Conservation (phyloP, 2,797 vertebrate species). For the Lophius americanus region DNA sequence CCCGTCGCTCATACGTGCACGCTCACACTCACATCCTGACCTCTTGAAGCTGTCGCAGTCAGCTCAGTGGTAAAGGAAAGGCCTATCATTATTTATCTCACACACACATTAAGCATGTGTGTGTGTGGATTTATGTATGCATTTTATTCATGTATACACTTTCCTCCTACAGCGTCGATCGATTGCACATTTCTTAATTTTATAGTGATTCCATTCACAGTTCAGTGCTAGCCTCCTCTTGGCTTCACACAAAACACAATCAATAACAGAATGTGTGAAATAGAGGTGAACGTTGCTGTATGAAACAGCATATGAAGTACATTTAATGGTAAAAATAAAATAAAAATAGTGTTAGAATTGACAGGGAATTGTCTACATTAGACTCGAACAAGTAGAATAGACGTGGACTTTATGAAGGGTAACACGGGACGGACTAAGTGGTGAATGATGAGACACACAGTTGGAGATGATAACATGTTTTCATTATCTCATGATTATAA, state of each 20-base stretch:
- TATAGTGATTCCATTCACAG: neutral
- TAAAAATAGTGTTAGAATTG: neutral
- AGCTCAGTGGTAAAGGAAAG: slow-evolving; percentile 47
- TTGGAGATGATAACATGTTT: slow-evolving; percentile 64
- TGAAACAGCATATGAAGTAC: slow-evolving; percentile 10
- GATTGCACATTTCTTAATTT: too few relatives aligned
- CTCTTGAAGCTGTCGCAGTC: slow-evolving; percentile 53
- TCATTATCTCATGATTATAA: slow-evolving; percentile 68
- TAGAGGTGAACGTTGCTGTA: neutral
- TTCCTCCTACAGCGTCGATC: slow-evolving; percentile 22
- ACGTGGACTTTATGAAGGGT: slow-evolving; percentile 15
- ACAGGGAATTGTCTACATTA: slow-evolving; percentile 16
- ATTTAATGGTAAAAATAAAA: slow-evolving; percentile 1
- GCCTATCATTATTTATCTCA: slow-evolving; percentile 55
- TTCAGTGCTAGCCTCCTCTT: neutral
- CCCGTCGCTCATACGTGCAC: slow-evolving; percentile 5
- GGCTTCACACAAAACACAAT: neutral
- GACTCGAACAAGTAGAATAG: slow-evolving; percentile 22
- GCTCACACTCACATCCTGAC: slow-evolving; percentile 31
- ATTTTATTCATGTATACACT: slow-evolving; percentile 37
- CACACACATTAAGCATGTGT: slow-evolving; percentile 26
- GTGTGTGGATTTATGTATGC: slow-evolving; percentile 8
- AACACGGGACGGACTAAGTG: slow-evolving; percentile 42
- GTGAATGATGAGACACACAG: slow-evolving; percentile 40
- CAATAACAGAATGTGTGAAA: slow-evolving; percentile 14